phyloP scores from a whole-genome alignment of 2,113 vertebrate genomes.

The Oenanthe melanoleuca region DNA sequence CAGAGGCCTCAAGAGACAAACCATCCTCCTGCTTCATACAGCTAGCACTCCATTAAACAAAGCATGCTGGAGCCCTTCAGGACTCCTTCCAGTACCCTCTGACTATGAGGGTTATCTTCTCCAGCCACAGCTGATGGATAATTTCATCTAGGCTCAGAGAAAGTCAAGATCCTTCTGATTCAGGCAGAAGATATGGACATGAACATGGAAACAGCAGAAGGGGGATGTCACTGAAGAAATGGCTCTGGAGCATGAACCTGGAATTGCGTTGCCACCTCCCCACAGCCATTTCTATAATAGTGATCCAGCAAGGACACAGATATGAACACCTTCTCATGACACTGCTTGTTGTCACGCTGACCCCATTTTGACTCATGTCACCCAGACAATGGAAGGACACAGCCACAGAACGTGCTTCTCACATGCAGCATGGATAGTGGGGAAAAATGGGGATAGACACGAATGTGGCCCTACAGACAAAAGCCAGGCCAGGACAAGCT shows the following conservation, averaged over 20 bases:
- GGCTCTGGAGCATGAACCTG: neutral
- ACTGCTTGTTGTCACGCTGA: accelerated
- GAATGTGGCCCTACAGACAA: neutral
- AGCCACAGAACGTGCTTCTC: neutral
- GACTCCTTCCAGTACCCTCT: neutral
- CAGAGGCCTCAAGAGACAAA: neutral
- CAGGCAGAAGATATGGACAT: neutral
- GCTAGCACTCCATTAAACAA: neutral
- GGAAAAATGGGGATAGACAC: neutral
- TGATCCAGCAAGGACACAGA: neutral
- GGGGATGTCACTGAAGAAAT: neutral
- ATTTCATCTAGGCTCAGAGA: neutral
- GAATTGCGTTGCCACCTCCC: accelerated
- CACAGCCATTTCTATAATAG: accelerated
- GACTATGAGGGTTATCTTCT: neutral
- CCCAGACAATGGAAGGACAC: neutral
- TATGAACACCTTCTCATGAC: neutral
- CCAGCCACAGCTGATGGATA: neutral
- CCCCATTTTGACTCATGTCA: neutral
- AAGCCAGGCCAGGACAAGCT: neutral
- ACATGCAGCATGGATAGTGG: neutral
- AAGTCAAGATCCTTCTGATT: neutral
- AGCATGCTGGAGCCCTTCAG: neutral
- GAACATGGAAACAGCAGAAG: neutral
- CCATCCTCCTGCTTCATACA: neutral